phyloP scores from a whole-genome alignment of 2,113 vertebrate species.

The Bubo bubo region DNA sequence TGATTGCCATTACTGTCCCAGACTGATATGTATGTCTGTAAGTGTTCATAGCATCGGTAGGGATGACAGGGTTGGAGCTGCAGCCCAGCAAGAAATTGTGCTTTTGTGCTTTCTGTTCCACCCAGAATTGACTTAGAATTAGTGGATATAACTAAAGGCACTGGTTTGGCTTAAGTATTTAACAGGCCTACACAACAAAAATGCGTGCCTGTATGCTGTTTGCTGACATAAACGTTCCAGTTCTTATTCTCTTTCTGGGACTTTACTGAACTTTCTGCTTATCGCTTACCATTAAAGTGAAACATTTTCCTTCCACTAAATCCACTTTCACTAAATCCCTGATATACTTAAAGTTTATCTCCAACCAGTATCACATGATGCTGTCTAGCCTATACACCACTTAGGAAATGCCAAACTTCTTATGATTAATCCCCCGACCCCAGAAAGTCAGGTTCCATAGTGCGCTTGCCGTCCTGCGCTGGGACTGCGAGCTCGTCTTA shows the following conservation, averaged over 20 bases:
- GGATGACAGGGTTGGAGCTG: not conserved
- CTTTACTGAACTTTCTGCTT: not conserved
- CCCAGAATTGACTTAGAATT: not conserved
- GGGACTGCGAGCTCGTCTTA: not conserved
- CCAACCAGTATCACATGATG: constrained; percentile 4
- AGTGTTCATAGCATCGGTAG: rapidly evolving
- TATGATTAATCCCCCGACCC: not conserved
- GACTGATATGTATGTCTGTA: rapidly evolving
- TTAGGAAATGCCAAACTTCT: constrained; percentile 40
- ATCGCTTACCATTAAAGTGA: not conserved
- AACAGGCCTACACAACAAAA: not conserved
- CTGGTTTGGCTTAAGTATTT: not conserved
- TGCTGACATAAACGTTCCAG: constrained; percentile 29
- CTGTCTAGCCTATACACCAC: not conserved
- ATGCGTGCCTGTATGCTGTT: not conserved
- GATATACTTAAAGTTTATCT: constrained; percentile 26
- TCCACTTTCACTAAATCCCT: constrained; percentile 50
- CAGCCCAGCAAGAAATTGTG: not conserved
- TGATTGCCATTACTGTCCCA: not conserved
- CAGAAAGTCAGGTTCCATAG: not conserved
- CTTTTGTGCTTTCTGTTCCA: not conserved
- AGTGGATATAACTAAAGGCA: not conserved
- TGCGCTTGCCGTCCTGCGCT: not conserved
- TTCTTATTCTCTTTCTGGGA: not conserved
- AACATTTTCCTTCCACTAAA: constrained; percentile 39